These are phyloP conservation scores for Thysanoteuthis rhombus DNA, from an alignment of 2,888 invertebrate genomes.

Conservation along the genomic window DNA sequence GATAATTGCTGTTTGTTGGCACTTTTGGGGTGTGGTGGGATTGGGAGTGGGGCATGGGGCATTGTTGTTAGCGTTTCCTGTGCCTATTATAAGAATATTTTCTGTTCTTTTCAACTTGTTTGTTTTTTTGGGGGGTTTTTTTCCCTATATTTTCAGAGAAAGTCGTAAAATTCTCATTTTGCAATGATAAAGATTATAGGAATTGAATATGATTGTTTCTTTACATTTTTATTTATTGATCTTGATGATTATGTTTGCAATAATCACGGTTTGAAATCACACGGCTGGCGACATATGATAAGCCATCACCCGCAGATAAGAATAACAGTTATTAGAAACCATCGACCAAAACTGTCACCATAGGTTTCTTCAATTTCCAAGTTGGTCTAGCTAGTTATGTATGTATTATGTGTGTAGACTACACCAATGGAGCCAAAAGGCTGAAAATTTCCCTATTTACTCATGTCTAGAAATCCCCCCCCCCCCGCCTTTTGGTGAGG, in stretches of 20 bases:
- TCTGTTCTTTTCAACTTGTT: neutral
- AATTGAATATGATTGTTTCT: too few relatives aligned
- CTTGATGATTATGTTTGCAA: neutral
- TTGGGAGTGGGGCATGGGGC: neutral
- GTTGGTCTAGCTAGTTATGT: too few relatives aligned
- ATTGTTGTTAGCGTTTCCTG: neutral
- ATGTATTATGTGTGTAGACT: too few relatives aligned
- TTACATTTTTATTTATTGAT: too few relatives aligned
- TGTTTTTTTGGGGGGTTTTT: neutral
- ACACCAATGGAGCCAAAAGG: too few relatives aligned
- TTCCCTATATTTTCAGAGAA: neutral
- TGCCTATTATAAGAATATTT: neutral
- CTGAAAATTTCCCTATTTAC: too few relatives aligned
- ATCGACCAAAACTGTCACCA: too few relatives aligned
- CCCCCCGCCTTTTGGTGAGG: too few relatives aligned
- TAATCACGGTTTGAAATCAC: neutral
- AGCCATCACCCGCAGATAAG: neutral
- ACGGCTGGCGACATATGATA: neutral
- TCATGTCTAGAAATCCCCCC: too few relatives aligned
- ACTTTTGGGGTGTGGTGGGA: neutral
- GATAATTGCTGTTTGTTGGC: neutral
- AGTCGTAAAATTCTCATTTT: neutral
- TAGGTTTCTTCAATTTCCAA: too few relatives aligned
- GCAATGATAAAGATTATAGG: neutral
- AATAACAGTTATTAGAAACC: neutral